These are phyloP conservation scores for Siniperca undulata DNA, from an alignment of 2,797 vertebrate species.

Conservation along the genomic window DNA sequence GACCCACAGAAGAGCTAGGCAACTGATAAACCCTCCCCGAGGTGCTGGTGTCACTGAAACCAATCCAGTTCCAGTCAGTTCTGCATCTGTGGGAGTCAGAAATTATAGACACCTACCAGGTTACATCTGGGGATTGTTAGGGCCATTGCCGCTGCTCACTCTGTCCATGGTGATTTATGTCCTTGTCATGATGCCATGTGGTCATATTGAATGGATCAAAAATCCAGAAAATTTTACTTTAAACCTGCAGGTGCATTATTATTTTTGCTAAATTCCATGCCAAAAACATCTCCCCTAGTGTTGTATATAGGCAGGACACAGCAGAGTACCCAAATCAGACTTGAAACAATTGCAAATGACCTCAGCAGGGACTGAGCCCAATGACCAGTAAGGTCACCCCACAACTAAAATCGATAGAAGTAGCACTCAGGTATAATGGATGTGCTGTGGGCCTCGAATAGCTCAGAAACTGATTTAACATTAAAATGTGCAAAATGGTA, in stretches of 20 bases:
- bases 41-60: constrained; percentile 26
- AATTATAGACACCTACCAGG: constrained; percentile 29
- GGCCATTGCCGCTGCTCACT: constrained; percentile 19
- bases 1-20: background rate
- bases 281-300: constrained; percentile 19
- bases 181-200: constrained; percentile 35
- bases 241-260: constrained; percentile 56
- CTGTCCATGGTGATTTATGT: constrained; percentile 50
- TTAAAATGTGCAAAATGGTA: constrained; percentile 37
- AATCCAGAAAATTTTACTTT: constrained; percentile 59
- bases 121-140: constrained; percentile 49
- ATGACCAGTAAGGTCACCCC: constrained; percentile 40
- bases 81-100: constrained; percentile 46
- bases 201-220: constrained; percentile 55
- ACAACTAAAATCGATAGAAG: constrained; percentile 43
- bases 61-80: constrained; percentile 23
- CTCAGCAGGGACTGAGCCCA: constrained; percentile 19
- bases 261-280: constrained; percentile 36
- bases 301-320: background rate
- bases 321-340: constrained; percentile 20
- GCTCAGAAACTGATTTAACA: constrained; percentile 32
- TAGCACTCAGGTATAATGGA: constrained; percentile 42
- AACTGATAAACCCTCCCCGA: constrained; percentile 19
- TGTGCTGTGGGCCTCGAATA: constrained; percentile 24
- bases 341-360: constrained; percentile 56